A percentile compares a stretch with the other conserved stretches of the same genome.
Evolutionary conservation across 1,140 invertebrate species (phyloP).

Genomic region (Drosophila malerkotliana): DNA sequence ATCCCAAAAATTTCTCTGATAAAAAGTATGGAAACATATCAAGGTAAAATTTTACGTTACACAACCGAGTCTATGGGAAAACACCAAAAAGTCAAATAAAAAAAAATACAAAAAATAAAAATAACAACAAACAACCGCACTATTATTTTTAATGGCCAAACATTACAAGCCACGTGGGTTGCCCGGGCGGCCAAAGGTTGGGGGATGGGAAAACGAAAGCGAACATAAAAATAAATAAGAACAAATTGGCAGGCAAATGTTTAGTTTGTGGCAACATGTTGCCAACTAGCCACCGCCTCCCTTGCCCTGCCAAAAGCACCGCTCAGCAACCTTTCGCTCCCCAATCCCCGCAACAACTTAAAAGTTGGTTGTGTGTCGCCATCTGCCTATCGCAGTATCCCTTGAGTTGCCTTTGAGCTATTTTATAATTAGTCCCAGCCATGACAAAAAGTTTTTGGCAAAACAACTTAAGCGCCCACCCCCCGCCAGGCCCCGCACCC

Average conservation of each 20-base stretch:
- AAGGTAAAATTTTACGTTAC: constrained; percentile 64
- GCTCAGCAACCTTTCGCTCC: neutral
- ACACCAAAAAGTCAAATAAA: constrained; percentile 31
- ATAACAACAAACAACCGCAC: constrained; percentile 67
- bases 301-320: neutral
- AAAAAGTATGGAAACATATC: constrained; percentile 42
- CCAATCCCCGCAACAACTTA: constrained; percentile 33
- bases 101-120: constrained; percentile 28
- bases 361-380: constrained; percentile 56
- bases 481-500: neutral
- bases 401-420: constrained; percentile 78
- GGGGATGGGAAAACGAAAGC: constrained; percentile 44
- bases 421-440: constrained; percentile 82
- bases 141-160: constrained; percentile 82
- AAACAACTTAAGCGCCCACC: constrained; percentile 72
- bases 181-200: constrained; percentile 4
- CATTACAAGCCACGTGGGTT: constrained; percentile 67
- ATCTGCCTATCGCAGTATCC: constrained; percentile 39
- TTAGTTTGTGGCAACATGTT: constrained; percentile 71
- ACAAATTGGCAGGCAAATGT: constrained; percentile 81
- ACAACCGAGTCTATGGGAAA: constrained; percentile 39
- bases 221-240: constrained; percentile 81
- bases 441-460: constrained; percentile 79
- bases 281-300: constrained; percentile 30
- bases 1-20: constrained; percentile 10